A percentile compares a stretch with the other conserved stretches of the same genome.
phyloP scores from a whole-genome alignment of 2,113 vertebrate genomes.

The Tyrannus savana region DNA sequence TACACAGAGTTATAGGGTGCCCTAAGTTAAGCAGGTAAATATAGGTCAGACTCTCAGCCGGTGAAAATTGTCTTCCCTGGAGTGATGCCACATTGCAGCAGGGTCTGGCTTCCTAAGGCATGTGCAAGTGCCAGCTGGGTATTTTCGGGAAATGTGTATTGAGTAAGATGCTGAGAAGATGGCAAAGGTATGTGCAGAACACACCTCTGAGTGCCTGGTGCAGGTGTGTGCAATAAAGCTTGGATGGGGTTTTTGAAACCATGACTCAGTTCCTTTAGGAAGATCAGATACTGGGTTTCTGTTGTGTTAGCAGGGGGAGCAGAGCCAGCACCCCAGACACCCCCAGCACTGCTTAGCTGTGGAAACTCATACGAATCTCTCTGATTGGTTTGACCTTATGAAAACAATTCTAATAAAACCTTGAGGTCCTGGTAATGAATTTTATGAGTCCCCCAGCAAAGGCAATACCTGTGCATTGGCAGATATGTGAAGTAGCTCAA shows the following conservation, averaged over 20 bases:
- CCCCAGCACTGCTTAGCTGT: neutral
- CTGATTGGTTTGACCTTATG: neutral
- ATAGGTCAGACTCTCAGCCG: neutral
- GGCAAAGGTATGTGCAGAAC: constrained; percentile 26
- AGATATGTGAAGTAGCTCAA: neutral
- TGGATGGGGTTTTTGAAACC: constrained; percentile 63
- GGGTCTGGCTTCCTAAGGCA: neutral
- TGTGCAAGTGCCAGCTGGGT: neutral
- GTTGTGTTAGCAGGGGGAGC: neutral
- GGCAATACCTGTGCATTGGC: neutral
- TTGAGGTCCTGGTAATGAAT: neutral
- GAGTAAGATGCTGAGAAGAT: constrained; percentile 48
- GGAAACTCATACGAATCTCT: neutral
- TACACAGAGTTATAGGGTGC: neutral
- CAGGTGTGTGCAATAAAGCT: constrained; percentile 50
- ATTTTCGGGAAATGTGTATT: neutral
- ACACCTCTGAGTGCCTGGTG: neutral
- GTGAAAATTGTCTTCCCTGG: neutral
- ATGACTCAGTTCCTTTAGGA: constrained; percentile 60
- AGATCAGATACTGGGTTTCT: constrained; percentile 66
- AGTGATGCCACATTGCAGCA: neutral
- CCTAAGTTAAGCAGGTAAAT: neutral
- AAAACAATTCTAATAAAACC: neutral
- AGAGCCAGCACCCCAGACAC: neutral
- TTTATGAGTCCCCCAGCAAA: neutral